Conservation (phyloP, 2,113 vertebrate genomes). For the mouse (Mus musculus) region GRCm39 chr16:7145001-7145500, state of each 20-base stretch:
- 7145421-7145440: no score
- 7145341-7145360: background rate
- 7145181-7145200: constrained; percentile 39
- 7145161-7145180: constrained; percentile 50
- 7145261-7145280: background rate
- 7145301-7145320: background rate
- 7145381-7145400: background rate
- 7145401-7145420: accelerated
- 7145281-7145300: background rate
- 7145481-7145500: accelerated
- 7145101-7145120: constrained; percentile 63
- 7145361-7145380: background rate
- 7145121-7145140: constrained; percentile 66
- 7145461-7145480: background rate
- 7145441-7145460: accelerated
- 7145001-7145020: constrained; percentile 56
- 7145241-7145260: background rate
- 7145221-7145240: background rate
- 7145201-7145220: background rate
- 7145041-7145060: constrained; percentile 56
- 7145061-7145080: constrained; percentile 65
- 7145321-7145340: background rate
- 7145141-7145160: constrained; percentile 60
- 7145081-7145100: constrained; percentile 65
- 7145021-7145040: background rate